phyloP scores from a whole-genome alignment of 2,888 invertebrate species.

The Meliscaeva auricollis region DNA sequence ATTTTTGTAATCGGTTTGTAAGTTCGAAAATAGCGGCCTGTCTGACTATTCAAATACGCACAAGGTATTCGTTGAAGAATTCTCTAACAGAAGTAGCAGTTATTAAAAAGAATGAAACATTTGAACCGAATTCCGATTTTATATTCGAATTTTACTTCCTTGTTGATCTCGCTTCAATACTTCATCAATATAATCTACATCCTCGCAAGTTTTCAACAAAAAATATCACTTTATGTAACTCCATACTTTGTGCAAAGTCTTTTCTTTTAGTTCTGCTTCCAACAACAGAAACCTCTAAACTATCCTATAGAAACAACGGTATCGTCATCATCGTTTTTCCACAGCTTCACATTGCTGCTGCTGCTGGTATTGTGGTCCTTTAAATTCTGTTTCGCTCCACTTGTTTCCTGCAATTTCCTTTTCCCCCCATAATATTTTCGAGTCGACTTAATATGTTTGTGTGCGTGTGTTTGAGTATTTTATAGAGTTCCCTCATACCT shows the following conservation, averaged over 20 bases:
- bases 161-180: background rate
- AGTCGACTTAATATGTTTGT: too few species aligned
- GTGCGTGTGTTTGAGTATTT: background rate
- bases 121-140: background rate
- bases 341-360: constrained; percentile 3
- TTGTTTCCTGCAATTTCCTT: constrained; percentile 57
- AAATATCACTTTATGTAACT: constrained; percentile 8
- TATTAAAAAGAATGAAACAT: too few species aligned
- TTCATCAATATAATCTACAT: too few species aligned
- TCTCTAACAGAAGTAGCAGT: too few species aligned
- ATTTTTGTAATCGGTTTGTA: too few species aligned
- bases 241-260: background rate
- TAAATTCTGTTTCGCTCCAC: constrained; percentile 61
- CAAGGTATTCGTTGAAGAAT: too few species aligned
- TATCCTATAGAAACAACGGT: constrained; percentile 7
- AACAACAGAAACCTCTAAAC: constrained; percentile 5
- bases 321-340: constrained; percentile 6
- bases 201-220: background rate
- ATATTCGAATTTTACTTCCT: background rate
- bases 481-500: constrained; percentile 43
- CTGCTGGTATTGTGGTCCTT: constrained; percentile 52
- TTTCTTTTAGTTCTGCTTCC: background rate
- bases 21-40: too few species aligned
- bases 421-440: background rate
- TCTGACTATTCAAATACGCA: too few species aligned